Conservation (phyloP, 2,113 vertebrate genomes). For the Corythoichthys intestinalis region DNA sequence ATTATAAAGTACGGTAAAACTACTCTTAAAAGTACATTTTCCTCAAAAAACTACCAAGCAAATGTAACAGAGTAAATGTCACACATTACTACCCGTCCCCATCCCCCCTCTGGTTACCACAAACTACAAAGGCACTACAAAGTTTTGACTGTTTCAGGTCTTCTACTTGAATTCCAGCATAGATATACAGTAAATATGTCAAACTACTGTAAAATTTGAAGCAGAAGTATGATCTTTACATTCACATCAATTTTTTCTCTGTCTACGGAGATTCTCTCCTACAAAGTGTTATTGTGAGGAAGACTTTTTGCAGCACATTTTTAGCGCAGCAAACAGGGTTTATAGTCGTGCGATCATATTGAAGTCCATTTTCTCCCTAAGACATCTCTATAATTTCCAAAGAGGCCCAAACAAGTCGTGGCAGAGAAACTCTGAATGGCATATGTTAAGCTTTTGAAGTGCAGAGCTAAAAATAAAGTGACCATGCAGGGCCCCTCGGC, state of each 20-base stretch:
- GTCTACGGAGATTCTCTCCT: background rate
- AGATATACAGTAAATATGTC: no score
- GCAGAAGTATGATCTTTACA: background rate
- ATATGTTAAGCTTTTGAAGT: conserved; percentile 69
- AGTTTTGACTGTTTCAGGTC: no score
- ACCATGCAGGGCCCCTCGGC: conserved; percentile 45
- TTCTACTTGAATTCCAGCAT: no score
- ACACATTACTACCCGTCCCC: no score
- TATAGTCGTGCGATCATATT: conserved; percentile 2
- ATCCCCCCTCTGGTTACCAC: no score
- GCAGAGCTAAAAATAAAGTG: conserved; percentile 69
- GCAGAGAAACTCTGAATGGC: conserved; percentile 51
- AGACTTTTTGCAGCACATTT: background rate
- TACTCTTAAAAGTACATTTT: no score
- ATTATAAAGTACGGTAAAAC: no score
- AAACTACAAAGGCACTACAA: no score
- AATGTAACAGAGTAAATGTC: no score
- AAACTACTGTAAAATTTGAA: no score
- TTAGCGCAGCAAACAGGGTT: background rate
- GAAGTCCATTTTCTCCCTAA: conserved; percentile 16
- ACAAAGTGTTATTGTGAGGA: background rate
- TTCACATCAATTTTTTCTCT: background rate
- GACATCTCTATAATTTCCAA: background rate
- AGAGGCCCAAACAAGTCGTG: conserved; percentile 20
- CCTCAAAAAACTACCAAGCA: no score